These are phyloP conservation scores for Rhinatrema bivittatum DNA, from an alignment of 2,797 vertebrate genomes.

Conservation along the genomic window DNA sequence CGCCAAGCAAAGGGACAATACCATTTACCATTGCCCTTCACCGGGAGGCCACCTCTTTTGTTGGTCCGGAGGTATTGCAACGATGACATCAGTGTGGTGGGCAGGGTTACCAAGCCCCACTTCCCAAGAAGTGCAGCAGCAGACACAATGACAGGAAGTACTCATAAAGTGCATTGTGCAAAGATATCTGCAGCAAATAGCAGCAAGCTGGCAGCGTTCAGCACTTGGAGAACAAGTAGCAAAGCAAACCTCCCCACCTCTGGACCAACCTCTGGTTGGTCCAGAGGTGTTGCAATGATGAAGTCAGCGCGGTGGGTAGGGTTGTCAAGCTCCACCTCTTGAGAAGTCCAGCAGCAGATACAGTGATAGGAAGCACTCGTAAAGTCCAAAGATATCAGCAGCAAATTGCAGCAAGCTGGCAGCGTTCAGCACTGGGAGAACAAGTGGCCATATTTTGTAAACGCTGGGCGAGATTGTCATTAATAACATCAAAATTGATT, in stretches of 20 bases:
- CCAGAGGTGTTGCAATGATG: too few relatives aligned
- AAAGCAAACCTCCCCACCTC: too few relatives aligned
- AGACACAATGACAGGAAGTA: slow-evolving; percentile 46
- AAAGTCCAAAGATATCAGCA: slow-evolving; percentile 52
- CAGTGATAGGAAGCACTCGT: slow-evolving; percentile 53
- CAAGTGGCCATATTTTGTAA: slow-evolving; percentile 32
- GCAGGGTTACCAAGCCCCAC: too few relatives aligned
- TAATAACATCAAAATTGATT: slow-evolving; percentile 57
- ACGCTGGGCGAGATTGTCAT: slow-evolving; percentile 64
- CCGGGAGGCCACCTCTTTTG: too few relatives aligned
- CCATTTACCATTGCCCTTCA: too few relatives aligned
- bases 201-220: slow-evolving; percentile 52
- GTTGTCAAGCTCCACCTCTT: slow-evolving; percentile 17
- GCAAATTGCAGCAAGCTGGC: slow-evolving; percentile 39
- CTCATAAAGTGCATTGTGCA: slow-evolving; percentile 63
- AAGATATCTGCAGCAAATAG: slow-evolving; percentile 49
- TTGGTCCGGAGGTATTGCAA: too few relatives aligned
- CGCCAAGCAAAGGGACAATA: too few relatives aligned
- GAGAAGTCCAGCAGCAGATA: slow-evolving; percentile 57
- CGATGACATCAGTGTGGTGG: too few relatives aligned
- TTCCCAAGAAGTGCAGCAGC: slow-evolving; percentile 50
- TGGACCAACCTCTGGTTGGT: too few relatives aligned
- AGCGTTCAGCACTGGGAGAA: slow-evolving; percentile 63
- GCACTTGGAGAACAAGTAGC: slow-evolving; percentile 54
- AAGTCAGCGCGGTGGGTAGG: too few relatives aligned